Evolutionary conservation across 2,797 vertebrate genomes (phyloP).

Genomic region (Lepidocolaptes lacrymiger): DNA sequence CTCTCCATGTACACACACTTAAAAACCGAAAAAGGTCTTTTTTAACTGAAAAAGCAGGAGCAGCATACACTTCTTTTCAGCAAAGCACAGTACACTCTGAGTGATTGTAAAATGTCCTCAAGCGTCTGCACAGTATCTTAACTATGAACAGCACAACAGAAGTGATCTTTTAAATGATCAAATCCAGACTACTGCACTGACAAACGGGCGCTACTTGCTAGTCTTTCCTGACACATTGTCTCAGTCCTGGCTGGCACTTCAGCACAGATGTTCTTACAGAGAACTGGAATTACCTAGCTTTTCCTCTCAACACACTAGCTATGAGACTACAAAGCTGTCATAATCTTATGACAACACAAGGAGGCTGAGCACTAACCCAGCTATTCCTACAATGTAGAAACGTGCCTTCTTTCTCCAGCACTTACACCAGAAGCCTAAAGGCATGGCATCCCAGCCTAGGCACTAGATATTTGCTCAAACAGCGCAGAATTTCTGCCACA

Average conservation of each 20-base stretch:
- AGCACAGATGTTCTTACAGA: neutral
- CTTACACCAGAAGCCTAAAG: neutral
- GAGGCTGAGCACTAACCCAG: neutral
- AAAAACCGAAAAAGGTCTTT: neutral
- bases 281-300: neutral
- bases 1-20: rapidly evolving
- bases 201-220: neutral
- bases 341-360: neutral
- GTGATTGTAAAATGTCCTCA: neutral
- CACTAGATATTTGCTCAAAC: neutral
- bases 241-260: neutral
- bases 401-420: neutral
- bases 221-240: neutral
- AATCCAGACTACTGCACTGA: neutral
- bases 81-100: neutral
- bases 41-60: neutral
- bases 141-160: neutral
- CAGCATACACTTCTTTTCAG: neutral
- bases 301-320: neutral
- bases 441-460: neutral
- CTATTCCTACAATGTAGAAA: neutral
- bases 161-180: neutral
- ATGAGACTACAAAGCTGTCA: neutral
- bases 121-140: neutral
- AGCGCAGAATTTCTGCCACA: neutral